phyloP scores from a whole-genome alignment of 2,113 vertebrate genomes.

The Oryzias woworae region DNA sequence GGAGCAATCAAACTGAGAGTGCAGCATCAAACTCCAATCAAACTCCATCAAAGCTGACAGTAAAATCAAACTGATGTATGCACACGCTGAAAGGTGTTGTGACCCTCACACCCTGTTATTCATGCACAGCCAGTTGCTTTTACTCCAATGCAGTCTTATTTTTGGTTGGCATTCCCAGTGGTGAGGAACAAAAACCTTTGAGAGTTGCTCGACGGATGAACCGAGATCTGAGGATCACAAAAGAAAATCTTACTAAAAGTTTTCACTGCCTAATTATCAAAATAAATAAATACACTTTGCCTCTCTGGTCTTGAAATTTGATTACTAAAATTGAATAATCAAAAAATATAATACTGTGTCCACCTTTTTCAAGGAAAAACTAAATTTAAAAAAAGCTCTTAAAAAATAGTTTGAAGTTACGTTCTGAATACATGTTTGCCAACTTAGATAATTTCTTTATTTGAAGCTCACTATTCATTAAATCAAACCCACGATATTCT shows the following conservation, averaged over 20 bases:
- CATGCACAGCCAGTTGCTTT: conserved; percentile 52
- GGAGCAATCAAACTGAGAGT: conserved; percentile 59
- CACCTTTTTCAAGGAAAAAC: too few relatives aligned
- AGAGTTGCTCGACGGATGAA: conserved; percentile 47
- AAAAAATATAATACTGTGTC: too few relatives aligned
- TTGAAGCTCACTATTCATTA: too few relatives aligned
- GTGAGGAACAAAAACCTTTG: conserved; percentile 63
- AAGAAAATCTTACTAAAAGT: neutral
- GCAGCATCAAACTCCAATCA: conserved; percentile 70
- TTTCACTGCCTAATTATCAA: too few relatives aligned
- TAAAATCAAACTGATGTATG: conserved; percentile 58
- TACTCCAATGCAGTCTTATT: conserved; percentile 55
- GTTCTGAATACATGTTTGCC: too few relatives aligned
- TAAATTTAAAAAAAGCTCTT: too few relatives aligned
- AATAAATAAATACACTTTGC: too few relatives aligned
- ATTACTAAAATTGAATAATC: too few relatives aligned
- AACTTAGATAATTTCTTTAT: too few relatives aligned
- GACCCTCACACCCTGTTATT: conserved; percentile 58
- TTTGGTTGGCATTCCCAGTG: conserved; percentile 36
- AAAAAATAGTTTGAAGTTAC: too few relatives aligned
- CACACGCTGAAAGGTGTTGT: conserved; percentile 44
- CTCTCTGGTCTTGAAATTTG: too few relatives aligned
- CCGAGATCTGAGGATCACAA: conserved; percentile 48
- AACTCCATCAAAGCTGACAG: conserved; percentile 58
- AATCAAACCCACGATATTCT: too few relatives aligned